Evolutionary conservation across 1,140 invertebrate genomes (phyloP).

Genomic region (Euwallacea similis): DNA sequence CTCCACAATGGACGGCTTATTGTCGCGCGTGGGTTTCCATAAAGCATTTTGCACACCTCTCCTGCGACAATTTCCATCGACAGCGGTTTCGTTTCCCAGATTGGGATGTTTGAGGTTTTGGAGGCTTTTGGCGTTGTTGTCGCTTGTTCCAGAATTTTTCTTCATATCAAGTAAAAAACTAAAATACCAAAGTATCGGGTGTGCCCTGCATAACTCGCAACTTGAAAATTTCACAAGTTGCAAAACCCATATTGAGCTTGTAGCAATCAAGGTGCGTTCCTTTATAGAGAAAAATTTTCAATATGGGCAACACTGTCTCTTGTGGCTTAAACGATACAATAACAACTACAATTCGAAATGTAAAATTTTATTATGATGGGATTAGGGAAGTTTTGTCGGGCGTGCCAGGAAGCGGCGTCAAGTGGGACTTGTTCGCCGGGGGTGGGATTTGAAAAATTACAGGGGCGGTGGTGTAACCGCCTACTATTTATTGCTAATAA

Average conservation of each 20-base stretch:
- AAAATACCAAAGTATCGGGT: too few relatives aligned
- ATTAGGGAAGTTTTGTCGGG: slow-evolving; percentile 28
- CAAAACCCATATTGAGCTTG: neutral
- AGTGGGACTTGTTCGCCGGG: slow-evolving; percentile 4
- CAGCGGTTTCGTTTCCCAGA: slow-evolving; percentile 21
- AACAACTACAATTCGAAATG: slow-evolving; percentile 39
- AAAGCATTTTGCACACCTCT: slow-evolving; percentile 17
- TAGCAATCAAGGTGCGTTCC: neutral
- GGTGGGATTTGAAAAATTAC: slow-evolving; percentile 25
- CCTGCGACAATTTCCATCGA: slow-evolving; percentile 16
- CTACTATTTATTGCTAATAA: too few relatives aligned
- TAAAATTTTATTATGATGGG: slow-evolving; percentile 44
- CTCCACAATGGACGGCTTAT: slow-evolving; percentile 21
- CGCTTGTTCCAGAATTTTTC: too few relatives aligned
- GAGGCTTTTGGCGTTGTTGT: too few relatives aligned
- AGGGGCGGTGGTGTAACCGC: too few relatives aligned
- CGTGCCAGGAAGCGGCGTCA: slow-evolving; percentile 20
- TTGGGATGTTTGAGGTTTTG: neutral
- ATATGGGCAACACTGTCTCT: neutral
- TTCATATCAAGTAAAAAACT: too few relatives aligned
- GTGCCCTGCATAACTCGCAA: neutral
- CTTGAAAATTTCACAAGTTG: neutral
- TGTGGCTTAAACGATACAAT: slow-evolving; percentile 24
- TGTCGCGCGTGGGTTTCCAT: neutral
- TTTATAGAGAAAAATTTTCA: neutral